phyloP scores from a whole-genome alignment of 2,888 invertebrate genomes.

The Troglohyphantes excavatus region DNA sequence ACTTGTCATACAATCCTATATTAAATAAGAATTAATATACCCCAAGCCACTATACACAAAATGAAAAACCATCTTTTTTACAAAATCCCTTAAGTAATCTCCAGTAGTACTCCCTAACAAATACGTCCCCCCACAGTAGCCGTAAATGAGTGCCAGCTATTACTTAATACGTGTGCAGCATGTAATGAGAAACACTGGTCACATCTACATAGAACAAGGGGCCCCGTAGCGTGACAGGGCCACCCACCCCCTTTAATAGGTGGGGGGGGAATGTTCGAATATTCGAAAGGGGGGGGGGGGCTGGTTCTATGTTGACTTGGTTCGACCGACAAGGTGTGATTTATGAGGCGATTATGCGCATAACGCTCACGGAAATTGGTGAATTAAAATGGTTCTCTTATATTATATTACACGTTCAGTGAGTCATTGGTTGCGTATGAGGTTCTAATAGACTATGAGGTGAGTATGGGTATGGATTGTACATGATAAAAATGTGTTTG shows the following conservation, averaged over 20 bases:
- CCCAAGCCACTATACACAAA: neutral
- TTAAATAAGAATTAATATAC: slow-evolving; percentile 5
- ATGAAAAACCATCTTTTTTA: neutral
- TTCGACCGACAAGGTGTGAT: slow-evolving; percentile 66
- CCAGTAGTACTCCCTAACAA: slow-evolving; percentile 37
- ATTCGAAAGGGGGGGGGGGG: slow-evolving; percentile 42
- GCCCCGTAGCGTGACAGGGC: slow-evolving; percentile 51
- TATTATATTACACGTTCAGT: slow-evolving; percentile 13
- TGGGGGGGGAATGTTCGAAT: slow-evolving; percentile 16
- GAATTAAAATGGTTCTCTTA: slow-evolving; percentile 65
- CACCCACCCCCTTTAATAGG: slow-evolving; percentile 14
- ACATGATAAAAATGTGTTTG: neutral
- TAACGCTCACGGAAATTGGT: slow-evolving; percentile 68
- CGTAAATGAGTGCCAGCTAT: slow-evolving; percentile 54
- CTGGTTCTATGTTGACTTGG: slow-evolving; percentile 69
- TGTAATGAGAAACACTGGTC: neutral
- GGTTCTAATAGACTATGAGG: slow-evolving; percentile 14
- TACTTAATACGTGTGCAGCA: slow-evolving; percentile 66
- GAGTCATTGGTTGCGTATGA: slow-evolving; percentile 33
- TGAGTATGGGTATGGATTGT: slow-evolving; percentile 19
- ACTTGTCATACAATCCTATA: slow-evolving; percentile 1
- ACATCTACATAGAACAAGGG: neutral
- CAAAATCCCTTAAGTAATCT: slow-evolving; percentile 26
- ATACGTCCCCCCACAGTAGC: neutral
- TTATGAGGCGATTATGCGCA: slow-evolving; percentile 70